Conservation (phyloP, 2,888 invertebrate species). For the Lepidochrysops patricia region DNA sequence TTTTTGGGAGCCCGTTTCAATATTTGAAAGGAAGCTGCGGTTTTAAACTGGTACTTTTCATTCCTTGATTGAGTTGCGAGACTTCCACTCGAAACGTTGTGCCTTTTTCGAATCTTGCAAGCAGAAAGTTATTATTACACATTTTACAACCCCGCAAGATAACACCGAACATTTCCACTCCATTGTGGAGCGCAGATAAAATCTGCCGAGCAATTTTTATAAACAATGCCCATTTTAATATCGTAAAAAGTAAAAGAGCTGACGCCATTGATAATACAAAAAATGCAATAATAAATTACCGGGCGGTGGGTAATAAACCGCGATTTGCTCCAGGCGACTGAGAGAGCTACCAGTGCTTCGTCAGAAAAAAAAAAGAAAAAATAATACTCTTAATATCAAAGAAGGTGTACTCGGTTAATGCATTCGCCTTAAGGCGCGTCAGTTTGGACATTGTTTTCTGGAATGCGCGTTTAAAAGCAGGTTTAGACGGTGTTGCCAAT, state of each 20-base stretch:
- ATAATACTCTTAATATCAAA: conserved; percentile 72
- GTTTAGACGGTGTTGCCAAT: conserved; percentile 13
- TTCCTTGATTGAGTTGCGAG: too few relatives aligned
- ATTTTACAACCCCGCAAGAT: background rate
- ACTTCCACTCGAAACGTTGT: background rate
- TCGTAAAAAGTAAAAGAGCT: conserved; percentile 59
- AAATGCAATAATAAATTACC: conserved; percentile 73
- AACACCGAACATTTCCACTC: conserved; percentile 7
- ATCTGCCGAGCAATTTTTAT: conserved; percentile 64
- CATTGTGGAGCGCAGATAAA: conserved; percentile 47
- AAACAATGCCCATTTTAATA: conserved; percentile 73
- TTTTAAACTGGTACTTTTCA: too few relatives aligned
- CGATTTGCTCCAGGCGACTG: conserved; percentile 70
- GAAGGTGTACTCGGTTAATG: conserved; percentile 71
- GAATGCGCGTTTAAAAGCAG: conserved; percentile 60
- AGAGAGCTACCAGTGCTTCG: conserved; percentile 61
- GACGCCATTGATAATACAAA: conserved; percentile 73
- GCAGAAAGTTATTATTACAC: background rate
- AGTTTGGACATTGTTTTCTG: conserved; percentile 70
- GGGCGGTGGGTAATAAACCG: conserved; percentile 67
- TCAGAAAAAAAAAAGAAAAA: conserved; percentile 44
- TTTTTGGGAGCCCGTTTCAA: background rate
- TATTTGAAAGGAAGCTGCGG: background rate
- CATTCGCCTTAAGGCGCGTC: conserved; percentile 65
- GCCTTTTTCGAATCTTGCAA: background rate